Base-by-base conservation (phyloP, 2,888 invertebrate genomes). In the Pteria penguin region DNA sequence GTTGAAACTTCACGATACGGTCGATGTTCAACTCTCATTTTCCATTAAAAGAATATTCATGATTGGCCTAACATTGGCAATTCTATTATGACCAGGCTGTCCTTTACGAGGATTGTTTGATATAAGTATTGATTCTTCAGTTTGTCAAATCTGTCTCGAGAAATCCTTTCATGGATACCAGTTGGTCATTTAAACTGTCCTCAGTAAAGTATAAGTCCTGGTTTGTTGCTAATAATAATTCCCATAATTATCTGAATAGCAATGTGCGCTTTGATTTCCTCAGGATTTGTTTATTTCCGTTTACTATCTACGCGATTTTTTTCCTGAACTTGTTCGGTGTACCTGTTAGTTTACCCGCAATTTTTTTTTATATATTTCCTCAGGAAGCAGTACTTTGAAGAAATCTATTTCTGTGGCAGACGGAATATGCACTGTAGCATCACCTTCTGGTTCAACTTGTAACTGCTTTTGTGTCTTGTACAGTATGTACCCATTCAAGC, bases 401-500 rank as follows among this genome's bases (percentile, higher is more conserved):
- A n/a, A n/a, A n/a, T n/a, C n/a, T n/a, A n/a, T n/a, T n/a, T n/a
- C n/a, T n/a, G n/a, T n/a, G n/a, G n/a, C n/a, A n/a, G n/a, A n/a
- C 75, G 45, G 36, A 75, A n/a, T n/a, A n/a, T n/a, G n/a, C n/a
- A n/a, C n/a, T n/a, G n/a, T n/a, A n/a, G n/a, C 61, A 74, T 32
- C 14, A 27, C 52, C 8, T 24, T 4, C 4, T 8, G 2, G 32
- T 22, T n/a, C 1, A 24, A 2, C 5, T 36, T n/a, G n/a, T n/a
- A n/a, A n/a, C n/a, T n/a, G n/a, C n/a, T n/a, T n/a, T n/a, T n/a
- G n/a, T n/a, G n/a, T n/a, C 18, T 63, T 77, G 62, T 79, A 79
- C 5, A 77, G 22, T 2, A 77, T 29, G 58, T 76, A 79, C 0
- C 72, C 36, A 62, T 74, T 77, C 14, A 77, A 65, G 1, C 57